Percentiles rank a stretch among this genome's conserved stretches.
phyloP scores from a whole-genome alignment of 1,140 invertebrate species.

The Drosophila ercepeae region DNA sequence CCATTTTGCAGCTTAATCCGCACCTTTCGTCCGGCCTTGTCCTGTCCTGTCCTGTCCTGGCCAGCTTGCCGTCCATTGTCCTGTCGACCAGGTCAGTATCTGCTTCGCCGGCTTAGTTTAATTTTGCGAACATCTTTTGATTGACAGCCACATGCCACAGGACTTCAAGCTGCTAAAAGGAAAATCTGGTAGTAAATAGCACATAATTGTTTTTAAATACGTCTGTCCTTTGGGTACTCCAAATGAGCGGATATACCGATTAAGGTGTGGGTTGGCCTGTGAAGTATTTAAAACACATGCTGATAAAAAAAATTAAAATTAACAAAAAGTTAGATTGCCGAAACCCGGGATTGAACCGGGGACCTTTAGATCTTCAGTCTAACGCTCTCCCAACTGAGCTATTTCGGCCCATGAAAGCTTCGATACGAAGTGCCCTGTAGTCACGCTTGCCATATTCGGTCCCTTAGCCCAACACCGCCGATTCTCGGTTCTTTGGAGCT shows the following conservation, averaged over 20 bases:
- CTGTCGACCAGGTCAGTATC: slow-evolving; percentile 40
- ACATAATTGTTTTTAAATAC: background rate
- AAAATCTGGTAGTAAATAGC: background rate
- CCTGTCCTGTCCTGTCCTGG: slow-evolving; percentile 37
- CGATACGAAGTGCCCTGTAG: slow-evolving; percentile 7
- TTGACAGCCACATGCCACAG: slow-evolving; percentile 69
- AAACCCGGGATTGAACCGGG: slow-evolving; percentile 91
- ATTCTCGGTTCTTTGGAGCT: slow-evolving; percentile 25
- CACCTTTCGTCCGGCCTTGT: slow-evolving; percentile 58
- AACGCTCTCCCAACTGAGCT: slow-evolving; percentile 92
- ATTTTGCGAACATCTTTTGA: slow-evolving; percentile 61
- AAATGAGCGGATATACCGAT: too few species aligned
- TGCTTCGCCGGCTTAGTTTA: slow-evolving; percentile 61
- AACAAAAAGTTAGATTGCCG: slow-evolving; percentile 80
- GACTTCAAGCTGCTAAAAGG: slow-evolving; percentile 12
- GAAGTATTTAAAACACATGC: too few species aligned
- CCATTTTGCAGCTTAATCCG: slow-evolving; percentile 61
- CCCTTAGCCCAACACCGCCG: background rate
- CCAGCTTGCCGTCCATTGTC: slow-evolving; percentile 19
- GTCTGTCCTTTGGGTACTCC: background rate
- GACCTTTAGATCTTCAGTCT: slow-evolving; percentile 93
- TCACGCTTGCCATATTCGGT: background rate
- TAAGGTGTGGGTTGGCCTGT: too few species aligned
- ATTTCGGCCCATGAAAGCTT: slow-evolving; percentile 58
- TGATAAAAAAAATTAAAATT: too few species aligned